A percentile compares a stretch with the other conserved stretches of the same genome.
Evolutionary conservation across 53 echinoderm and acorn worm species (phyloP).

Genomic region (Paelopatides confundens): DNA sequence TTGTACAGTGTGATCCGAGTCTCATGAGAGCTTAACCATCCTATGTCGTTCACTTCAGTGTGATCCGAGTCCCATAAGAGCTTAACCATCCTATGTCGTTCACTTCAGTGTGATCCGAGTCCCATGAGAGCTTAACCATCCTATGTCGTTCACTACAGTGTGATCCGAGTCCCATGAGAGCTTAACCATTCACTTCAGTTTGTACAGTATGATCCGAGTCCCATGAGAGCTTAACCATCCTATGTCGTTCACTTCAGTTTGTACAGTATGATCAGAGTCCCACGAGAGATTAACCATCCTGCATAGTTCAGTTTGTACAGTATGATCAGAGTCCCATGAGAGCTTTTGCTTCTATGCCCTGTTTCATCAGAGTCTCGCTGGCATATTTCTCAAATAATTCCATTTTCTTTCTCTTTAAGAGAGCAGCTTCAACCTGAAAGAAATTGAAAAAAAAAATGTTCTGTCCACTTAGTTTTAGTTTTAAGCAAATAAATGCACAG

Average conservation of each 20-base stretch:
- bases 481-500: too few relatives aligned
- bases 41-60: too few relatives aligned
- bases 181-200: constrained; percentile 26
- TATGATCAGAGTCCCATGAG: constrained; percentile 82
- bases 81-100: too few relatives aligned
- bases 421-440: constrained; percentile 88
- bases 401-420: constrained; percentile 93
- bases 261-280: too few relatives aligned
- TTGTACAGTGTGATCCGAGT: too few relatives aligned
- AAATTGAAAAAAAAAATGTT: background rate
- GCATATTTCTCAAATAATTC: constrained; percentile 93
- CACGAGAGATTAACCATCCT: too few relatives aligned
- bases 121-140: constrained; percentile 93
- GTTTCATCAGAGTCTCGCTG: constrained; percentile 89
- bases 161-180: constrained; percentile 85
- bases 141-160: background rate
- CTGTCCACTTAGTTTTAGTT: too few relatives aligned
- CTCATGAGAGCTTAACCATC: too few relatives aligned
- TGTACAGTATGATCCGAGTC: too few relatives aligned
- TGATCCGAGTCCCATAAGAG: too few relatives aligned
- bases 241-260: background rate
- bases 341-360: constrained; percentile 96
- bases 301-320: background rate
- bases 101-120: constrained; percentile 42
- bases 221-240: too few relatives aligned